Evolutionary conservation across 1,140 invertebrate species (phyloP), one percentile per base, ranked within the genome.

Genomic region (Drosophila aff.): DNA sequence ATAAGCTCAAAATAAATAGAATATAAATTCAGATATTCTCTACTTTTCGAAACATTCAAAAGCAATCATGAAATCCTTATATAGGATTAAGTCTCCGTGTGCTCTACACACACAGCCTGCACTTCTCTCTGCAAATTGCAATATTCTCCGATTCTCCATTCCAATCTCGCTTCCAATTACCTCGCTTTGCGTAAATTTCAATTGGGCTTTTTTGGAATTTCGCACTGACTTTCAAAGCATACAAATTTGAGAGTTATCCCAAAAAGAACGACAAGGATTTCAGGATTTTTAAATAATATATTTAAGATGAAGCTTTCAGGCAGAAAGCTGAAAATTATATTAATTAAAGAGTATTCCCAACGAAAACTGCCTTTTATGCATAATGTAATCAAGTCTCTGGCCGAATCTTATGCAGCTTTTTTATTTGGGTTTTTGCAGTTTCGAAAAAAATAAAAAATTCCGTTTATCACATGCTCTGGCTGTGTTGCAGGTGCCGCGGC

Each of bases 151-250:
- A 21, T 33, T 33, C 43, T 47, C 43, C 44, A 69, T 71, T 73
- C 21, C 53, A 43, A 62, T 62, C 41, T 55, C 28, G 46, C 40
- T 43, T 50, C 59, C 73, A 76, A 76, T 75, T 75, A 50, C 50
- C 71, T 26, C 59, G 69, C 69, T 43, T 73, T 73, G 46, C 49
- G 40, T 44, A 36, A 38, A 23, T 53, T 72, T 72, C 58, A 55
- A 75, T 73, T 63, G 58, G 0, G 68, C 49, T 63, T 47, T 55
- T 68, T 23, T 46, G 18, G 38, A 53, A 62, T 41, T 55, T 23
- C 40, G 16, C 36, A 21, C 40, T 11, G 65, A 33, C 33, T 47
- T 10, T 5, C 23, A 28, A 6, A 9, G 41, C 9, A 38, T 26
- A n/a, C 1, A 18, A 31, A 18, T 6, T 28, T n/a, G 2, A 16